Conservation (phyloP, 2,888 invertebrate species). For the Macropis europaea region DNA sequence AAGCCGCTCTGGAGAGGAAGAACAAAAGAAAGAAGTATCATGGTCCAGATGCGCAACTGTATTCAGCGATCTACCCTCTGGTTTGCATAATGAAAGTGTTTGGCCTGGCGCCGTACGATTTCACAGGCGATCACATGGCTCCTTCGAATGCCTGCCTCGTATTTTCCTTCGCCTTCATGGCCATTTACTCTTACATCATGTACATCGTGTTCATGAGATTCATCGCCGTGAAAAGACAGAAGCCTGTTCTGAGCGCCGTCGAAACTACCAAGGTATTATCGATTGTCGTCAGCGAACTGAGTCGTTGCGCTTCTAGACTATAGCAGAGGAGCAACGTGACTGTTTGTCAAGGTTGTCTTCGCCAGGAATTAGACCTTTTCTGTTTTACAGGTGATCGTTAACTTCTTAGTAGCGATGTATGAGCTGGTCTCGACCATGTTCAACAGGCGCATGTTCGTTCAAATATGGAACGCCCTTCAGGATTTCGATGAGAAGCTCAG, state of each 20-base stretch:
- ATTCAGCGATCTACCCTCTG: conserved; percentile 68
- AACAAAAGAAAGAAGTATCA: conserved; percentile 30
- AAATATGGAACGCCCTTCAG: conserved; percentile 71
- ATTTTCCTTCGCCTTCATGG: conserved; percentile 47
- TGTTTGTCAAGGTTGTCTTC: too few relatives aligned
- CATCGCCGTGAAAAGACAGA: conserved; percentile 11
- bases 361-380: too few relatives aligned
- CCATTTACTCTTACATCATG: conserved; percentile 55
- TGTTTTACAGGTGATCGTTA: conserved; percentile 52
- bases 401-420: conserved; percentile 61
- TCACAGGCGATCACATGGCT: conserved; percentile 60
- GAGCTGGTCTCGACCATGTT: conserved; percentile 55
- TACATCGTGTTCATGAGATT: conserved; percentile 44
- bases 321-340: too few relatives aligned
- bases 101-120: conserved; percentile 74
- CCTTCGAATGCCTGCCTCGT: conserved; percentile 59
- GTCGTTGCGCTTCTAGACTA: too few relatives aligned
- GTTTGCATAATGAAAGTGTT: conserved; percentile 68
- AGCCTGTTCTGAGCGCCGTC: conserved; percentile 56
- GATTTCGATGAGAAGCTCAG: conserved; percentile 68
- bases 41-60: conserved; percentile 70
- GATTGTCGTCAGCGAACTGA: too few relatives aligned
- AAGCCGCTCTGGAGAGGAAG: not conserved
- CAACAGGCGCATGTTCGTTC: conserved; percentile 57
- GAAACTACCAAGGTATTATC: conserved; percentile 72